Evolutionary conservation across 2,797 vertebrate species (phyloP).

Genomic region (Silurus lanzhouensis): DNA sequence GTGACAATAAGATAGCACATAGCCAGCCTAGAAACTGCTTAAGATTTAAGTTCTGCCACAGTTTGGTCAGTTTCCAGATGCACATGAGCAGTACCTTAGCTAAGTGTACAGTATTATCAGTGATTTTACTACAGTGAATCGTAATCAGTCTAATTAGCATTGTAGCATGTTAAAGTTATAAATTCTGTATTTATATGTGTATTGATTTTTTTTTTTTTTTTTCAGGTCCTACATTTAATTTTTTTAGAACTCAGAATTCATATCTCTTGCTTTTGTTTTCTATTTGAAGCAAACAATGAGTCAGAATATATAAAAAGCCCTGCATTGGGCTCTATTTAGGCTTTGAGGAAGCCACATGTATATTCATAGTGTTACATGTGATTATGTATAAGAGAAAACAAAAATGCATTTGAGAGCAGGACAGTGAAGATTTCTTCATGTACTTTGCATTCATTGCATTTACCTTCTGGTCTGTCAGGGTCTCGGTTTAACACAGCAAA

Average conservation of each 20-base stretch:
- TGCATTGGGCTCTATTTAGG: neutral
- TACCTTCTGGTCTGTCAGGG: constrained; percentile 91
- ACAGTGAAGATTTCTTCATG: neutral
- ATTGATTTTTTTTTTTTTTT: neutral
- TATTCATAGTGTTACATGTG: neutral
- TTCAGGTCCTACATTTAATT: neutral
- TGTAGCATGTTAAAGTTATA: no score
- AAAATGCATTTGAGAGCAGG: neutral
- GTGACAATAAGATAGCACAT: neutral
- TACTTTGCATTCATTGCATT: constrained; percentile 30
- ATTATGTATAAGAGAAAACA: neutral
- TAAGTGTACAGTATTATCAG: no score
- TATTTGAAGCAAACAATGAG: neutral
- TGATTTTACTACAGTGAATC: no score
- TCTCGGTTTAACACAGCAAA: constrained; percentile 95
- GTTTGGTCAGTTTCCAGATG: no score
- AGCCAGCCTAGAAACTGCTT: neutral
- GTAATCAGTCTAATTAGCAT: no score
- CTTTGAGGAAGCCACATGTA: neutral
- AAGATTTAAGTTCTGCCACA: no score
- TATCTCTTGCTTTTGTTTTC: neutral
- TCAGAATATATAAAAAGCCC: neutral
- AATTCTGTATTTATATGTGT: no score
- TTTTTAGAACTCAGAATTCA: neutral
- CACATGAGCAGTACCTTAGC: no score